phyloP scores from a whole-genome alignment of 23 tunicate species.

The Phallusia fumigata region DNA sequence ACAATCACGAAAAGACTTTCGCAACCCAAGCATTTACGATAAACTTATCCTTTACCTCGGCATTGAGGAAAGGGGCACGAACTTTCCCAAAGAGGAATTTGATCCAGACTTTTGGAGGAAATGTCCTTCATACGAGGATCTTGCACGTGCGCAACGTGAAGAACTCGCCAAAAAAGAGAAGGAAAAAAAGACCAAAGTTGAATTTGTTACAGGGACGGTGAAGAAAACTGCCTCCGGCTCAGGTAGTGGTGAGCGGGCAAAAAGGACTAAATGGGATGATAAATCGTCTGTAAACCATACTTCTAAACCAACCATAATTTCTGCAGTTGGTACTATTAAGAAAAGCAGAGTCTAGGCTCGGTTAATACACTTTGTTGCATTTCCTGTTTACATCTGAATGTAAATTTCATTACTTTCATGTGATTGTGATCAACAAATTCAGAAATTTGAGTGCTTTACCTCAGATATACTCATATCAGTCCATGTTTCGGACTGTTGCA shows the following conservation, averaged over 20 bases:
- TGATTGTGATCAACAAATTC: background rate
- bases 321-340: constrained; percentile 59
- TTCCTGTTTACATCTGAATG: background rate
- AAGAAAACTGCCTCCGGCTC: constrained; percentile 14
- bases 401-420: background rate
- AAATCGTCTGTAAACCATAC: background rate
- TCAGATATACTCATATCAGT: too few species aligned
- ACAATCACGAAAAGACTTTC: constrained; percentile 80
- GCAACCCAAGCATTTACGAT: constrained; percentile 96
- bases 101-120: constrained; percentile 87
- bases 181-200: constrained; percentile 87
- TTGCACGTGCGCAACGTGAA: constrained; percentile 86
- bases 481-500: too few species aligned
- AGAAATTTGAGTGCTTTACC: too few species aligned
- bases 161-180: constrained; percentile 74
- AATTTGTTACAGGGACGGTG: constrained; percentile 70
- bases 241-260: constrained; percentile 23
- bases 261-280: constrained; percentile 86
- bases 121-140: constrained; percentile 72
- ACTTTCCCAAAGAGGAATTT: constrained; percentile 81
- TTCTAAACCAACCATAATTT: constrained; percentile 51
- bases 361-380: background rate
- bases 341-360: constrained; percentile 23
- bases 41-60: constrained; percentile 72
- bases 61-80: constrained; percentile 95